phyloP scores from a whole-genome alignment of 2,797 vertebrate species.

The Bradypus variegatus region DNA sequence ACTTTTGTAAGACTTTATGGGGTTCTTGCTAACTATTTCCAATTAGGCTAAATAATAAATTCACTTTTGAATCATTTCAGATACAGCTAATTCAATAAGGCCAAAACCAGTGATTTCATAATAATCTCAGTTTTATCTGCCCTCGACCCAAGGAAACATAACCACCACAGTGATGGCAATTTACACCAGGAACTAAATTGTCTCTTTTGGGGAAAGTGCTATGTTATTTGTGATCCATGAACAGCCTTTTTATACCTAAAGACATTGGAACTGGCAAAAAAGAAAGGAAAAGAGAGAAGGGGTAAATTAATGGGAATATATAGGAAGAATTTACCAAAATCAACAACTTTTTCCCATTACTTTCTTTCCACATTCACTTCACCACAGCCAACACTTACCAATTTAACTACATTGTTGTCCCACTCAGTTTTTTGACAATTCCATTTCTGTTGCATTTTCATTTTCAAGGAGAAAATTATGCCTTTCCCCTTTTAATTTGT shows the following conservation, averaged over 20 bases:
- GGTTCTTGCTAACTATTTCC: constrained; percentile 11
- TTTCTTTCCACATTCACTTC: constrained; percentile 1
- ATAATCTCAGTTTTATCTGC: constrained; percentile 33
- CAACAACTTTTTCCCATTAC: not conserved
- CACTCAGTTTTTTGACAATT: not conserved
- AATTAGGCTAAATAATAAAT: constrained; percentile 48
- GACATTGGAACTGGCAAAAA: constrained; percentile 33
- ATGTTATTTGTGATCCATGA: not conserved
- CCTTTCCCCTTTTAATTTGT: constrained; percentile 13
- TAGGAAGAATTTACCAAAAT: not conserved
- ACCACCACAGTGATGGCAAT: not conserved
- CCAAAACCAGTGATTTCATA: constrained; percentile 13
- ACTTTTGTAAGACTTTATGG: constrained; percentile 16
- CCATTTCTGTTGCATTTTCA: not conserved
- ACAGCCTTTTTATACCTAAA: constrained; percentile 40
- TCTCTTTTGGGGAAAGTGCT: not conserved
- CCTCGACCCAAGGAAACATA: not conserved
- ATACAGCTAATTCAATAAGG: constrained; percentile 30
- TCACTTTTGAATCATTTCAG: not conserved
- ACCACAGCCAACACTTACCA: not conserved
- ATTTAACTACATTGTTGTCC: not conserved
- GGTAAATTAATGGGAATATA: not conserved
- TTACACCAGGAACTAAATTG: constrained; percentile 31
- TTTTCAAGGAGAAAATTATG: not conserved
- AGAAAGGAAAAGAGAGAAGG: not conserved